Evolutionary conservation across 1,140 invertebrate genomes (phyloP).

Genomic region (Dreissena polymorpha): DNA sequence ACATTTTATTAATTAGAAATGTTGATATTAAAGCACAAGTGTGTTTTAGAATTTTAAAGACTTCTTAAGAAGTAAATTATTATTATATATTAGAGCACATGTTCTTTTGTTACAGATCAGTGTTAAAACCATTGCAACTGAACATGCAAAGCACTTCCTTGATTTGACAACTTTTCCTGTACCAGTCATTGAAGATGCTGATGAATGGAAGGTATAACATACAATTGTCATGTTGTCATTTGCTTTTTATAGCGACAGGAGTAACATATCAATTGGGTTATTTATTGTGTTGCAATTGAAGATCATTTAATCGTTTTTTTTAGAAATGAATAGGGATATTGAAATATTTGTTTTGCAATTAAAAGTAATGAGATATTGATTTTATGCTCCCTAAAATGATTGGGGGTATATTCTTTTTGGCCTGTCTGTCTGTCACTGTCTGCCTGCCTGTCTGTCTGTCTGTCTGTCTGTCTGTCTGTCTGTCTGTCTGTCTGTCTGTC

Average conservation of each 20-base stretch:
- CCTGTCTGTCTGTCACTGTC: no score
- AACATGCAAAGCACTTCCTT: constrained; percentile 93
- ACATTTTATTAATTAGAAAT: background rate
- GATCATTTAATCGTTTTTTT: background rate
- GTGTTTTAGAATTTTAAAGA: background rate
- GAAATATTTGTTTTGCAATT: background rate
- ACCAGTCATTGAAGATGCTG: constrained; percentile 88
- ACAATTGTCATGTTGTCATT: background rate
- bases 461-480: no score
- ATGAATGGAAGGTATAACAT: constrained; percentile 89
- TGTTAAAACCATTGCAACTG: constrained; percentile 90
- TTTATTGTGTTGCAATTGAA: background rate
- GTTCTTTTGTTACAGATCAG: constrained; percentile 78
- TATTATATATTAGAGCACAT: background rate
- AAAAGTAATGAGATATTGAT: background rate
- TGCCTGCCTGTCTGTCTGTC: no score
- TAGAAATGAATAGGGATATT: background rate
- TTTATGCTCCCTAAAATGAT: background rate
- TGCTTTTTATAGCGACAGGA: background rate
- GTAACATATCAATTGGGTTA: background rate
- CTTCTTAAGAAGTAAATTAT: background rate
- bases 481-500: no score
- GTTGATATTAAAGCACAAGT: background rate
- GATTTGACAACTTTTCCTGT: constrained; percentile 84
- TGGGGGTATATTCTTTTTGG: no score